Percentiles rank a stretch among this genome's conserved stretches.
Evolutionary conservation across 1,140 invertebrate species (phyloP).

Genomic region (Linepithema humile): DNA sequence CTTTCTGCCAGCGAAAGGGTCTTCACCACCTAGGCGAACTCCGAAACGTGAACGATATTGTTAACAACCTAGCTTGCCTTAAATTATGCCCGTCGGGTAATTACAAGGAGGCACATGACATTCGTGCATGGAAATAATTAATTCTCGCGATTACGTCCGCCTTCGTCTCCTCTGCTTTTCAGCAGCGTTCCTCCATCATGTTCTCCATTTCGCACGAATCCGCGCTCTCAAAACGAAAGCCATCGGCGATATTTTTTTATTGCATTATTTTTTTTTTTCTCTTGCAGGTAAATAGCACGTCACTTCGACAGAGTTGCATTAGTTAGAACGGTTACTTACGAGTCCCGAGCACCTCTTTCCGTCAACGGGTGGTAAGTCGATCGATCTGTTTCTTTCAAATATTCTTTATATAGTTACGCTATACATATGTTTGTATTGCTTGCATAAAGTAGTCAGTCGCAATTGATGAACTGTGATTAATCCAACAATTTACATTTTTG

Average conservation of each 20-base stretch:
- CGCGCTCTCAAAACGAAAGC: not conserved
- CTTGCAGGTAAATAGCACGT: slow-evolving; percentile 79
- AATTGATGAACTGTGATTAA: not conserved
- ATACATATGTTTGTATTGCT: not conserved
- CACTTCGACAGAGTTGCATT: slow-evolving; percentile 25
- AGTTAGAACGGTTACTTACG: slow-evolving; percentile 11
- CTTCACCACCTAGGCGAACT: slow-evolving; percentile 48
- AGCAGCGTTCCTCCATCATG: slow-evolving; percentile 22
- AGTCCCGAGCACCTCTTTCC: slow-evolving; percentile 7
- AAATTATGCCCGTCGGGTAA: slow-evolving; percentile 82
- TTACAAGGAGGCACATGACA: slow-evolving; percentile 81
- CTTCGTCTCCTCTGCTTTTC: slow-evolving; percentile 49
- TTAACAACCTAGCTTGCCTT: slow-evolving; percentile 80
- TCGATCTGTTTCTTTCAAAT: not conserved
- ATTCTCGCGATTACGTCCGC: slow-evolving; percentile 81
- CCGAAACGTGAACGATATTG: slow-evolving; percentile 75
- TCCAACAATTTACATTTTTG: not conserved
- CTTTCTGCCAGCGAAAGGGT: slow-evolving; percentile 8
- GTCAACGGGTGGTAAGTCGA: slow-evolving; percentile 62
- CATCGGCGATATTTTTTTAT: not conserved
- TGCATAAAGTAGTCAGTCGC: not conserved
- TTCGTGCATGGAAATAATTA: slow-evolving; percentile 83
- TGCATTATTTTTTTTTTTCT: slow-evolving; percentile 35
- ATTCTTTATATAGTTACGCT: not conserved
- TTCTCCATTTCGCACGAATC: not conserved